Evolutionary conservation across 2,797 vertebrate species (phyloP).

Genomic region (Hephaestus fuliginosus): DNA sequence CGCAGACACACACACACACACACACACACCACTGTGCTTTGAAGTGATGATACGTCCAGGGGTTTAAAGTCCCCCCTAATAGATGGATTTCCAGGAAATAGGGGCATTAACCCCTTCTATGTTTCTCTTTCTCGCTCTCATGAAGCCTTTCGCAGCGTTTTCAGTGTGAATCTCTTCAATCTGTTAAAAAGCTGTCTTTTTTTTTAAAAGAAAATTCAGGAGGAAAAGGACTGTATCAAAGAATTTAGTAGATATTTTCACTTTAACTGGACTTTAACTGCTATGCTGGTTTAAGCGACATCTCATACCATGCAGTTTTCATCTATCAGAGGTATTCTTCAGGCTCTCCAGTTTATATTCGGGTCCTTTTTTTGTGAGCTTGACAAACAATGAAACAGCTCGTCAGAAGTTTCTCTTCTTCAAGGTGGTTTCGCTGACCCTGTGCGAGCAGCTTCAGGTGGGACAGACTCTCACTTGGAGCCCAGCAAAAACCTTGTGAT

Average conservation of each 20-base stretch:
- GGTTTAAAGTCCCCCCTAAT: constrained; percentile 60
- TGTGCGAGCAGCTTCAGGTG: neutral
- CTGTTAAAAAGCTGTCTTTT: constrained; percentile 9
- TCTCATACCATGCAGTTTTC: neutral
- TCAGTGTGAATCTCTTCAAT: constrained; percentile 17
- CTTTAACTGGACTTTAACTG: neutral
- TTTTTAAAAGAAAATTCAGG: neutral
- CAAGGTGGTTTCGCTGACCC: neutral
- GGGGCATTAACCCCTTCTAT: constrained; percentile 59
- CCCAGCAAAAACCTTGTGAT: neutral
- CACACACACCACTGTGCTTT: constrained; percentile 47
- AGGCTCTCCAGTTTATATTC: neutral
- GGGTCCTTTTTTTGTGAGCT: neutral
- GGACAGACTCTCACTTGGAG: neutral
- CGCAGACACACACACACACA: constrained; percentile 16
- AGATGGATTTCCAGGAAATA: constrained; percentile 75
- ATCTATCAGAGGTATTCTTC: neutral
- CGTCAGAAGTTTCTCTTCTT: neutral
- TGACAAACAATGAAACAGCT: neutral
- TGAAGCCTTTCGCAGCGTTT: neutral
- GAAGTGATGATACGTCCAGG: constrained; percentile 64
- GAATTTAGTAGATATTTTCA: neutral
- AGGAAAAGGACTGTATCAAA: neutral
- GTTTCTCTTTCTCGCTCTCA: constrained; percentile 16
- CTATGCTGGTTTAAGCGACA: neutral